phyloP scores from a whole-genome alignment of 1,140 invertebrate genomes.

The Dreissena polymorpha region DNA sequence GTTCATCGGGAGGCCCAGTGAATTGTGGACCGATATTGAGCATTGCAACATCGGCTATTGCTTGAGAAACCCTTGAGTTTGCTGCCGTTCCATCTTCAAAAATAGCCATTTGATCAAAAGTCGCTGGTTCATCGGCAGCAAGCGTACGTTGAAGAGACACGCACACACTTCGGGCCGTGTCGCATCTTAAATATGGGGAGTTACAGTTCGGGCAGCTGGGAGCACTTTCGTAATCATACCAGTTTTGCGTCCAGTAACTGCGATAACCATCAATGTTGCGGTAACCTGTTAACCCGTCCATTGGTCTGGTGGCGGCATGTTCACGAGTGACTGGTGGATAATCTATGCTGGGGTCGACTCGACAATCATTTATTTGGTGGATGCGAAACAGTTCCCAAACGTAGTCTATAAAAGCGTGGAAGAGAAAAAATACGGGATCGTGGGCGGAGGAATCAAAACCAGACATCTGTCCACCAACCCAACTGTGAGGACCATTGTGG shows the following conservation, averaged over 20 bases:
- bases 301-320: neutral
- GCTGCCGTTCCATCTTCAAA: too few relatives aligned
- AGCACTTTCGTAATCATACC: constrained; percentile 24
- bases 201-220: constrained; percentile 19
- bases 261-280: constrained; percentile 27
- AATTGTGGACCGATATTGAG: too few relatives aligned
- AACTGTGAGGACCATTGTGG: constrained; percentile 65
- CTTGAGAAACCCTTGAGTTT: too few relatives aligned
- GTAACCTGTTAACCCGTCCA: constrained; percentile 13
- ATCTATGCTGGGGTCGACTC: constrained; percentile 16
- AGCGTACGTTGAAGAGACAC: too few relatives aligned
- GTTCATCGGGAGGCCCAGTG: too few relatives aligned
- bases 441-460: constrained; percentile 69
- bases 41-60: too few relatives aligned
- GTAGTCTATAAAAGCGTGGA: constrained; percentile 78
- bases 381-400: constrained; percentile 65
- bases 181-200: constrained; percentile 30
- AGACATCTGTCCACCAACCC: constrained; percentile 68
- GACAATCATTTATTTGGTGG: neutral
- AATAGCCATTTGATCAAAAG: too few relatives aligned
- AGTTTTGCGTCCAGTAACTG: constrained; percentile 24
- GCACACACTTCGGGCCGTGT: too few relatives aligned
- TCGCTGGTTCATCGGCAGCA: too few relatives aligned
- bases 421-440: constrained; percentile 78
- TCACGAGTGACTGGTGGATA: constrained; percentile 10